These are phyloP conservation scores for Cheilosia scutellata DNA, from an alignment of 2,888 invertebrate genomes.

Conservation along the genomic window DNA sequence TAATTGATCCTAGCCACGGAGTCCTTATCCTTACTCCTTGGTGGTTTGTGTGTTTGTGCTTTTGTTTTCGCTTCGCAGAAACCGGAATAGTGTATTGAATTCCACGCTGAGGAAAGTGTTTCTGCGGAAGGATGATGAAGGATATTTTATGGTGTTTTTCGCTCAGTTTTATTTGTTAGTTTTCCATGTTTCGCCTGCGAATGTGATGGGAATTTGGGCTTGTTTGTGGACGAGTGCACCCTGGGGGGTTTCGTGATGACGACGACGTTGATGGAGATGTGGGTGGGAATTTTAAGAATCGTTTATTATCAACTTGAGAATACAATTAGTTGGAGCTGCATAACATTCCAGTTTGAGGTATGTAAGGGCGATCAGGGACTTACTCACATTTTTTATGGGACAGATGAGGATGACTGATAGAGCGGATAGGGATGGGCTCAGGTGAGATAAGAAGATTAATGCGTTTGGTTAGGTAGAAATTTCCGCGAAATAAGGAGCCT, in stretches of 20 bases:
- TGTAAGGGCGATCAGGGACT: slow-evolving; percentile 9
- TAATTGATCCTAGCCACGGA: slow-evolving; percentile 42
- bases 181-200: slow-evolving; percentile 11
- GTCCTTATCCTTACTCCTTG: slow-evolving; percentile 5
- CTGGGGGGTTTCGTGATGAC: slow-evolving; percentile 15
- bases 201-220: slow-evolving; percentile 45
- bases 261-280: slow-evolving; percentile 7
- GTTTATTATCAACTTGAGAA: slow-evolving; percentile 47
- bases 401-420: slow-evolving; percentile 32
- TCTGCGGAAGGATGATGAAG: slow-evolving; percentile 2
- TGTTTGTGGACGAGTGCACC: slow-evolving; percentile 47
- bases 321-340: slow-evolving; percentile 42
- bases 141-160: slow-evolving; percentile 47
- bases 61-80: slow-evolving; percentile 15
- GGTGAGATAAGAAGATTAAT: background rate
- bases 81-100: slow-evolving; percentile 37
- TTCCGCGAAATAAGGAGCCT: background rate
- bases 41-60: slow-evolving; percentile 1
- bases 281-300: background rate
- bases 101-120: background rate
- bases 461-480: background rate
- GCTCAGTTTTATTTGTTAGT: slow-evolving; percentile 56
- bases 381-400: slow-evolving; percentile 40
- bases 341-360: slow-evolving; percentile 6
- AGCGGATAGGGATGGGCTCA: background rate